Conservation (phyloP, 2,113 vertebrate genomes). For the Octodon degus region DNA sequence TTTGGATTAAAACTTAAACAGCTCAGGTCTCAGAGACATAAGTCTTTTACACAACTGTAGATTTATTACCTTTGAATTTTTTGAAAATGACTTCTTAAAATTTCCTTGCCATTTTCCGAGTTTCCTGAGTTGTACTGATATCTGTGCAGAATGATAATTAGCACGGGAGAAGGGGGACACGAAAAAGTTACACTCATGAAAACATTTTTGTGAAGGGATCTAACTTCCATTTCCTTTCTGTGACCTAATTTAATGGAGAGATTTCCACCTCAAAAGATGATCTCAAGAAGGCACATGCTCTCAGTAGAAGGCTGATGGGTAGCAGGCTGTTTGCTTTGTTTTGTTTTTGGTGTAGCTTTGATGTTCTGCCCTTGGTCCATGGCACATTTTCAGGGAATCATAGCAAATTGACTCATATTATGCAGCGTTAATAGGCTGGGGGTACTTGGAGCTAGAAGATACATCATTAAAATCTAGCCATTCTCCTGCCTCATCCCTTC, state of each 20-base stretch:
- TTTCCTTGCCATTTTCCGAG: constrained; percentile 69
- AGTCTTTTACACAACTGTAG: constrained; percentile 64
- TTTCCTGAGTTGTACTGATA: constrained; percentile 5
- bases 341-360: constrained; percentile 36
- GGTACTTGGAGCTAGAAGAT: constrained; percentile 68
- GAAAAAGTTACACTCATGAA: neutral
- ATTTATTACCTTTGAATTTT: constrained; percentile 72
- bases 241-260: constrained; percentile 62
- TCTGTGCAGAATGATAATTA: constrained; percentile 49
- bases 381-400: constrained; percentile 56
- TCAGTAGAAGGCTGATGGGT: constrained; percentile 1
- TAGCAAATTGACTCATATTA: constrained; percentile 68
- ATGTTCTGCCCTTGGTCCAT: constrained; percentile 60
- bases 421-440: constrained; percentile 46
- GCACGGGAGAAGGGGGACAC: neutral
- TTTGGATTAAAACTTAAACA: constrained; percentile 77
- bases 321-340: neutral
- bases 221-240: constrained; percentile 57
- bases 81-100: constrained; percentile 69
- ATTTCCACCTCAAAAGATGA: constrained; percentile 70
- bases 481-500: neutral
- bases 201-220: neutral
- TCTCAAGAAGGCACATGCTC: constrained; percentile 28
- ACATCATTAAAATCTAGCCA: constrained; percentile 58
- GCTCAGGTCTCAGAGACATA: constrained; percentile 64